Evolutionary conservation across 2,113 vertebrate genomes (phyloP).

Genomic region (Galbula dea): DNA sequence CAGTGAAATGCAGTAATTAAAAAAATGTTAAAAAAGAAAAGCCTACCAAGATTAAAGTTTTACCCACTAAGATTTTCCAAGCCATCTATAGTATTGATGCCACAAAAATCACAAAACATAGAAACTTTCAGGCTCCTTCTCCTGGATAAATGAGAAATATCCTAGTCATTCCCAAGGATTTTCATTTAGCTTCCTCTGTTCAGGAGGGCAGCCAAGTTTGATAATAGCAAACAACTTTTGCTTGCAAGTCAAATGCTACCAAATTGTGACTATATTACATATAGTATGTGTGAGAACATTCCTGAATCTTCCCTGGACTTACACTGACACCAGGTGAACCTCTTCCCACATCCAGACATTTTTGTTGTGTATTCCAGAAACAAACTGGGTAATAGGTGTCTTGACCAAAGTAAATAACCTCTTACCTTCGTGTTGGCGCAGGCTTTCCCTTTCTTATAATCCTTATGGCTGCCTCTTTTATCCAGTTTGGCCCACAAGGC

Average conservation of each 20-base stretch:
- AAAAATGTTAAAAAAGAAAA: not conserved
- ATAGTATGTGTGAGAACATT: not conserved
- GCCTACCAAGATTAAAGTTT: not conserved
- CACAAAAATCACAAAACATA: not conserved
- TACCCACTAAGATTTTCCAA: not conserved
- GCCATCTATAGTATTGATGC: not conserved
- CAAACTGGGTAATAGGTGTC: fast-evolving
- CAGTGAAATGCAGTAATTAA: too few relatives aligned
- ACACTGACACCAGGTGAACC: not conserved
- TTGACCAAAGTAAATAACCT: not conserved
- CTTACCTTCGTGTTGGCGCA: constrained; percentile 91
- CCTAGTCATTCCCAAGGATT: not conserved
- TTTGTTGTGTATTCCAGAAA: not conserved
- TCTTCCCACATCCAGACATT: not conserved
- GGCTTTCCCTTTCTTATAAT: constrained; percentile 95
- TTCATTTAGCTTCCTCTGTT: not conserved
- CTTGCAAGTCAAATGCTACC: not conserved
- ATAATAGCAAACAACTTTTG: not conserved
- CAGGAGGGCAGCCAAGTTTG: not conserved
- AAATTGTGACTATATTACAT: not conserved
- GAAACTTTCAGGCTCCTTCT: not conserved
- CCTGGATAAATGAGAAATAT: not conserved
- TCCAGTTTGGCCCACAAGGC: constrained; percentile 96
- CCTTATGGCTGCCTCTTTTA: constrained; percentile 92
- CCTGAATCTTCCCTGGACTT: not conserved